Conservation (phyloP, 2,888 invertebrate genomes). For the Spodoptera exigua region DNA sequence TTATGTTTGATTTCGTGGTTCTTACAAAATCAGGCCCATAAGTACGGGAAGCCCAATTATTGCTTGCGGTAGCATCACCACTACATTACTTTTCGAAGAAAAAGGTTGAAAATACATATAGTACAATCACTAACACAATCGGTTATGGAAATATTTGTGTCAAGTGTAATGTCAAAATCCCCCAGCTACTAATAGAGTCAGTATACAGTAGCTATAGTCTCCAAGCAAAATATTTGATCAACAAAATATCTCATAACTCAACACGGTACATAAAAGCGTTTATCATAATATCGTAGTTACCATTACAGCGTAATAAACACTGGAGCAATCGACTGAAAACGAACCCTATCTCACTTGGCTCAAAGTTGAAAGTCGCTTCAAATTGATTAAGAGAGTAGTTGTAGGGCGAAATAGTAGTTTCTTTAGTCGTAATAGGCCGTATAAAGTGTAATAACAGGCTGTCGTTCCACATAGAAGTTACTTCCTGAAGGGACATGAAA, state of each 20-base stretch:
- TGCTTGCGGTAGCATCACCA: too few species aligned
- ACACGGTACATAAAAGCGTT: slow-evolving; percentile 31
- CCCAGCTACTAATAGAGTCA: too few species aligned
- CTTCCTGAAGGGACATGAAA: slow-evolving; percentile 38
- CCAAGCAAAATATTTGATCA: slow-evolving; percentile 16
- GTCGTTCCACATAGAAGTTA: slow-evolving; percentile 27
- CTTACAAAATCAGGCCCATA: too few species aligned
- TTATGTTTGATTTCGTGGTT: too few species aligned
- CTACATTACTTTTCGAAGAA: too few species aligned
- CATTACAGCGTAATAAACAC: slow-evolving; percentile 30
- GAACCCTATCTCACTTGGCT: neutral
- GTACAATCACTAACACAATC: too few species aligned
- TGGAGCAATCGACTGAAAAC: neutral
- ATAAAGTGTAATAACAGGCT: slow-evolving; percentile 42
- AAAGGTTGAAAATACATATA: too few species aligned
- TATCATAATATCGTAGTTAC: slow-evolving; percentile 34
- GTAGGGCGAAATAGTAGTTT: slow-evolving; percentile 37
- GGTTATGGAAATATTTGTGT: too few species aligned
- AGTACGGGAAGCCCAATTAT: too few species aligned
- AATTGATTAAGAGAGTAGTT: slow-evolving; percentile 7
- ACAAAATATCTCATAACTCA: slow-evolving; percentile 18
- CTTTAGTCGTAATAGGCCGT: slow-evolving; percentile 35
- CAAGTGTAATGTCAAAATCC: too few species aligned
- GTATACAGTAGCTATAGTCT: neutral
- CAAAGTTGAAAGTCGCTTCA: slow-evolving; percentile 9